These are phyloP conservation scores for Pseudorhombus dupliciocellatus DNA, from an alignment of 2,113 vertebrate genomes.

Conservation along the genomic window DNA sequence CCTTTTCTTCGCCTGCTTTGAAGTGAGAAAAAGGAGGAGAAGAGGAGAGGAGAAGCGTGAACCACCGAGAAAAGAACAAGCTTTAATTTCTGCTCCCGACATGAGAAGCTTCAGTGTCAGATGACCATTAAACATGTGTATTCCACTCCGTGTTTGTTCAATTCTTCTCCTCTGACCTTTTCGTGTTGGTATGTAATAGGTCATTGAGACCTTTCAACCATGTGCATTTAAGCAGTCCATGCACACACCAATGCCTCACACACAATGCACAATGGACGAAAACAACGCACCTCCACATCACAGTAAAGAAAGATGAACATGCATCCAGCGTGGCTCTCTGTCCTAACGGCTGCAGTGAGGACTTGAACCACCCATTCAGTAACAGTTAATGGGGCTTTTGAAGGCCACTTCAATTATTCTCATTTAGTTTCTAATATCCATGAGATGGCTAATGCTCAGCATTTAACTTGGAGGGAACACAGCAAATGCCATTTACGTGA, in stretches of 20 bases:
- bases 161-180: slow-evolving; percentile 46
- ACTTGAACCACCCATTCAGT: slow-evolving; percentile 8
- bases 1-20: slow-evolving; percentile 10
- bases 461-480: slow-evolving; percentile 20
- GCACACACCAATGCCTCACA: slow-evolving; percentile 10
- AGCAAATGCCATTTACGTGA: slow-evolving; percentile 17
- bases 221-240: slow-evolving; percentile 13
- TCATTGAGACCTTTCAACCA: slow-evolving; percentile 52
- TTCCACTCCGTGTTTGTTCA: neutral
- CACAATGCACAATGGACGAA: neutral
- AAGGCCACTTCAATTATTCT: slow-evolving; percentile 47
- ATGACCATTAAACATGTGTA: slow-evolving; percentile 21
- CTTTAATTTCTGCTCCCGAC: neutral
- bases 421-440: slow-evolving; percentile 14
- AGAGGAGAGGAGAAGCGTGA: neutral
- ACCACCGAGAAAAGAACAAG: neutral
- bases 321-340: neutral
- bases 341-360: neutral
- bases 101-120: slow-evolving; percentile 5
- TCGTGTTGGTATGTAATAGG: slow-evolving; percentile 35
- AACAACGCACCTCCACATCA: neutral
- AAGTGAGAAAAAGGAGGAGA: slow-evolving; percentile 3
- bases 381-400: slow-evolving; percentile 24
- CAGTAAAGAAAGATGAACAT: neutral
- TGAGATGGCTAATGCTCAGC: slow-evolving; percentile 25